Base-by-base conservation (phyloP, 2,888 invertebrate species). In the Polydrusus tereticollis region DNA sequence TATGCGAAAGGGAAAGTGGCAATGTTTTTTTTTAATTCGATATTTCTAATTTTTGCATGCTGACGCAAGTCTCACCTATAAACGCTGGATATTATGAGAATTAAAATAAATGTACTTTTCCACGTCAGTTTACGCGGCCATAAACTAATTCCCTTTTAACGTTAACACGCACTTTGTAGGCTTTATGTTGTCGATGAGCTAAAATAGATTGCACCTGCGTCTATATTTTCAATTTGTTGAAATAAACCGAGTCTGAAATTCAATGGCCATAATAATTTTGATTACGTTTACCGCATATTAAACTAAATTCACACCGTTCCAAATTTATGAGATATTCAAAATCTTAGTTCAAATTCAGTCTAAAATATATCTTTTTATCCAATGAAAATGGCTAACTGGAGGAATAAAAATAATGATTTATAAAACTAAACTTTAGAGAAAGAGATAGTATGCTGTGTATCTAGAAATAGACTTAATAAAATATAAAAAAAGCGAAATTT, bases 141-240 rank as follows among this genome's bases (percentile, higher is more conserved):
- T 59, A 59, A 59, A 59, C 59, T 59, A 59, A 59, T 59, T 59
- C 59, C 58, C 59, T 59, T 59, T 59, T 59, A 59, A 59, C 59
- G 43, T 59, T 59, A 23, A 59, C 59, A 59, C 41, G 23, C 41
- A 59, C 59, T 59, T 59, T 59, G 55, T 68, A 58, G 47, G 45
- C 68, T 63, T 63, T 63, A 52, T 52, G 63, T 36, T 63, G 63
- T 52, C 63, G 18, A 63, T 63, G 63, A 52, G 29, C 50, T 26
- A 65, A 70, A 70, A 70, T 70, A 70, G 70, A 64, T 45, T 29
- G 60, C 71, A 71, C 71, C 71, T 71, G 67, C 59, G 66, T 59
- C 71, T 66, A 71, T 71, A 71, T 67, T 67, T 71, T 67, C 71
- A 52, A 63, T 63, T 63, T 47, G 63, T 36, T 33, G 47, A 36